Percentiles rank a stretch among this genome's conserved stretches.
phyloP scores from a whole-genome alignment of 2,797 vertebrate genomes.

The Cynodonichthys magdalenae region DNA sequence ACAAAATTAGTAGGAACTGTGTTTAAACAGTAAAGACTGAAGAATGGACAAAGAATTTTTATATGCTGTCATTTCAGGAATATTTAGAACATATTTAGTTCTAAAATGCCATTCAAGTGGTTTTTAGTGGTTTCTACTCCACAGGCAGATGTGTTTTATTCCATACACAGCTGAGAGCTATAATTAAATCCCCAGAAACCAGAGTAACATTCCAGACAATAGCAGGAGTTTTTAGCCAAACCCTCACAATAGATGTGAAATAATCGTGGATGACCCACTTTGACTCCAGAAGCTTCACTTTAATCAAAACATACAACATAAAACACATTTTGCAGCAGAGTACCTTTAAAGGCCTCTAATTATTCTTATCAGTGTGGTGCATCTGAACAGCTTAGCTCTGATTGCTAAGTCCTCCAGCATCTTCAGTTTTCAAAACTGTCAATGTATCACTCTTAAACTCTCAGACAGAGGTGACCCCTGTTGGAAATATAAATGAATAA shows the following conservation, averaged over 20 bases:
- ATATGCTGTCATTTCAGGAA: slow-evolving; percentile 4
- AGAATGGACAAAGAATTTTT: neutral
- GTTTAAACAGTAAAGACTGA: slow-evolving; percentile 4
- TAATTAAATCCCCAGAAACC: slow-evolving; percentile 49
- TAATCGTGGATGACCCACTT: neutral
- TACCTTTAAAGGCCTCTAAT: neutral
- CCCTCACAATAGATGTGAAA: slow-evolving; percentile 12
- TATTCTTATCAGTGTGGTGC: neutral
- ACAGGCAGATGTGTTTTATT: slow-evolving; percentile 49
- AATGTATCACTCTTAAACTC: neutral
- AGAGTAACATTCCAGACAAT: slow-evolving; percentile 45
- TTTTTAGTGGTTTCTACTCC: slow-evolving; percentile 33
- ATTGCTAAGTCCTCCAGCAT: neutral
- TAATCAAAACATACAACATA: neutral
- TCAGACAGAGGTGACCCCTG: slow-evolving; percentile 43
- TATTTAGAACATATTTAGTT: slow-evolving; percentile 20
- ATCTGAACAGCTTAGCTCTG: neutral
- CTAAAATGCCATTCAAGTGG: slow-evolving; percentile 32
- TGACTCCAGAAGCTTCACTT: neutral
- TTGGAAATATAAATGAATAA: slow-evolving; percentile 27
- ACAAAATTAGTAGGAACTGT: neutral
- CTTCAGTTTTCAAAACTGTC: slow-evolving; percentile 5
- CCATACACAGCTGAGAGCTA: slow-evolving; percentile 34
- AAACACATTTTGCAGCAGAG: neutral
- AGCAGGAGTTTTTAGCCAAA: slow-evolving; percentile 22